Percentiles rank a stretch among this genome's conserved stretches.
phyloP scores from a whole-genome alignment of 92 coral and sea anemone species.

The Micromussa lordhowensis region DNA sequence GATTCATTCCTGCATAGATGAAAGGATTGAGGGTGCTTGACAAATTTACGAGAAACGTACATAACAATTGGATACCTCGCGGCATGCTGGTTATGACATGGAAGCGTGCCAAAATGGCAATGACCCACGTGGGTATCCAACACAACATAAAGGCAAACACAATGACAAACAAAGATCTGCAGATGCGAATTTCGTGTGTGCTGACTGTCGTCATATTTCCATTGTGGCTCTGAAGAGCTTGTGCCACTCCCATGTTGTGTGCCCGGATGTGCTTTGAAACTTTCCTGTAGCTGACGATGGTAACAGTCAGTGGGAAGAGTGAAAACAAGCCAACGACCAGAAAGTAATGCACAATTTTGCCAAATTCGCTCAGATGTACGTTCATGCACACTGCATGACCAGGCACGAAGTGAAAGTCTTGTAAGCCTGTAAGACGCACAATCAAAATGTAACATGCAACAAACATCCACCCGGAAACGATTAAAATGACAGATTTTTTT shows the following conservation, averaged over 20 bases:
- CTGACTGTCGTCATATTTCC: not conserved
- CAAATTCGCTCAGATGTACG: not conserved
- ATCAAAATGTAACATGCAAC: not conserved
- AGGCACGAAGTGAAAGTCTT: not conserved
- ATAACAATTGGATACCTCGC: not conserved
- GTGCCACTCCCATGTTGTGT: slow-evolving; percentile 2
- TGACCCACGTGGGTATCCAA: slow-evolving; percentile 14
- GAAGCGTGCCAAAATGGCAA: not conserved
- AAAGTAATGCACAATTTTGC: not conserved
- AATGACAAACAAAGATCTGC: slow-evolving; percentile 4
- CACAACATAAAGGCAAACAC: slow-evolving; percentile 10
- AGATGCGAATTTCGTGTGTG: not conserved
- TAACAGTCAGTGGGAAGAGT: not conserved
- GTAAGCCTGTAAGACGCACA: not conserved
- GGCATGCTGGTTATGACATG: not conserved
- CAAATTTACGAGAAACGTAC: not conserved
- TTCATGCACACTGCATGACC: slow-evolving; percentile 7
- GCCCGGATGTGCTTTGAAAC: not conserved
- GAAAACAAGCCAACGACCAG: not conserved
- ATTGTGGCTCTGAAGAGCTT: not conserved
- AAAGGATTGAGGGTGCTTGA: slow-evolving; percentile 6
- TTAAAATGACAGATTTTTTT: not conserved
- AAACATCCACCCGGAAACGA: not conserved
- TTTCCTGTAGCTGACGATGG: not conserved
- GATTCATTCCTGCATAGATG: slow-evolving; percentile 8